These are phyloP conservation scores for Venusia cambrica DNA, from an alignment of 2,888 invertebrate genomes.

Conservation along the genomic window DNA sequence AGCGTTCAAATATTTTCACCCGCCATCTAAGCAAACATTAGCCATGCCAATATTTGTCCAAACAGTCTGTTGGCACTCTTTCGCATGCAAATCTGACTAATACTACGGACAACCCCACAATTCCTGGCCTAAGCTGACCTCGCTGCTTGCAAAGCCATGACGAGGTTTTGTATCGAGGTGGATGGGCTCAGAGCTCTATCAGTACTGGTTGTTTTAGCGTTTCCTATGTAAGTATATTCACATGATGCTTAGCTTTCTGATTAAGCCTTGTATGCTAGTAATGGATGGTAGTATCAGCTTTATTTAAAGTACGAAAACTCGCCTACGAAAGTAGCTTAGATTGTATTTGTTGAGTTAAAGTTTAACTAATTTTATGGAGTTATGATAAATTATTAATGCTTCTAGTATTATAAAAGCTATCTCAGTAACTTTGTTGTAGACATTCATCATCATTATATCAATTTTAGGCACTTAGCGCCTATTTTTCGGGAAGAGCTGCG, in stretches of 20 bases:
- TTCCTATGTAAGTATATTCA: slow-evolving; percentile 34
- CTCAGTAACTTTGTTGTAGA: too few species aligned
- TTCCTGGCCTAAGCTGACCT: slow-evolving; percentile 32
- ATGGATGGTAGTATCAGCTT: slow-evolving; percentile 7
- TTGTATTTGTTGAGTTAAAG: too few species aligned
- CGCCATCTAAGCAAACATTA: slow-evolving; percentile 36
- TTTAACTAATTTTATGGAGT: too few species aligned
- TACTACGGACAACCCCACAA: slow-evolving; percentile 32
- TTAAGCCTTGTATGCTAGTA: slow-evolving; percentile 29
- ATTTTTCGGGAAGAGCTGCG: too few species aligned
- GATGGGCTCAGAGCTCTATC: slow-evolving; percentile 26
- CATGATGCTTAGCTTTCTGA: slow-evolving; percentile 36
- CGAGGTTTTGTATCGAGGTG: slow-evolving; percentile 11
- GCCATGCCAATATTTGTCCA: slow-evolving; percentile 33
- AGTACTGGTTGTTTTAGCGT: slow-evolving; percentile 26
- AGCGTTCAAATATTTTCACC: slow-evolving; percentile 30
- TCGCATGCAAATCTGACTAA: slow-evolving; percentile 48
- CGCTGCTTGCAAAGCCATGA: slow-evolving; percentile 18
- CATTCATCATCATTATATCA: too few species aligned
- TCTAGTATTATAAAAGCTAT: too few species aligned
- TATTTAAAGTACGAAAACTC: slow-evolving; percentile 22
- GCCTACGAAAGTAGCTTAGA: too few species aligned
- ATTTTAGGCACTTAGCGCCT: too few species aligned
- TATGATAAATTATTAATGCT: too few species aligned
- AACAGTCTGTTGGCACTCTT: slow-evolving; percentile 43